Evolutionary conservation across 2,888 invertebrate genomes (phyloP).

Genomic region (Eupithecia abbreviata): DNA sequence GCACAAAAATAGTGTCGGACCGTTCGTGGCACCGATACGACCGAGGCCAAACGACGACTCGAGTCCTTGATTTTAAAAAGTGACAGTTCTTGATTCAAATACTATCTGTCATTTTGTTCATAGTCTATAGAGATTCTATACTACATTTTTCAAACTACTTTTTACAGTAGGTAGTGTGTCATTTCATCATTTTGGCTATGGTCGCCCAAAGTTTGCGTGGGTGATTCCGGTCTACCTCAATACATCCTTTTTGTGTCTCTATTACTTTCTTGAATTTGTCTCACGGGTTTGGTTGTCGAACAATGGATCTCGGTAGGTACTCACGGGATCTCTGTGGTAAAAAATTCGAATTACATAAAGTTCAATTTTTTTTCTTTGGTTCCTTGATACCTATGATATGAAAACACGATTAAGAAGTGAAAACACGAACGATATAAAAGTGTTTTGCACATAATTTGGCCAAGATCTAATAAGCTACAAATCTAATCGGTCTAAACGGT

Average conservation of each 20-base stretch:
- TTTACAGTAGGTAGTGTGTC: neutral
- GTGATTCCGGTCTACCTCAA: neutral
- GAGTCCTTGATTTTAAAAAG: constrained; percentile 67
- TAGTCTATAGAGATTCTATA: neutral
- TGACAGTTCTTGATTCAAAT: constrained; percentile 51
- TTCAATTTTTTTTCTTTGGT: no score
- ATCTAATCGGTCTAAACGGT: no score
- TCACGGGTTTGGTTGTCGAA: no score
- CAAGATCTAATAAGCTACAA: no score
- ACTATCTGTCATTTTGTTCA: neutral
- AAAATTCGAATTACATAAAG: no score
- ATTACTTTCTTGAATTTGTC: neutral
- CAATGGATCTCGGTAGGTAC: no score
- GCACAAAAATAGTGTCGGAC: constrained; percentile 61
- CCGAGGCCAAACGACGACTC: constrained; percentile 52
- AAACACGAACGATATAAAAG: no score
- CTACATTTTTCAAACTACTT: neutral
- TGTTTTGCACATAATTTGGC: no score
- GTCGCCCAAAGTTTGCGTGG: neutral
- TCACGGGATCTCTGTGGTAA: no score
- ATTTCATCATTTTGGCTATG: neutral
- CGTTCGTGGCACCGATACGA: constrained; percentile 65
- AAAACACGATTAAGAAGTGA: no score
- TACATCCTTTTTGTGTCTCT: neutral
- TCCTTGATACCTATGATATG: no score